Percentiles rank a stretch among this genome's conserved stretches.
Evolutionary conservation across 2,113 vertebrate species (phyloP).

Genomic region (Barbus barbus): DNA sequence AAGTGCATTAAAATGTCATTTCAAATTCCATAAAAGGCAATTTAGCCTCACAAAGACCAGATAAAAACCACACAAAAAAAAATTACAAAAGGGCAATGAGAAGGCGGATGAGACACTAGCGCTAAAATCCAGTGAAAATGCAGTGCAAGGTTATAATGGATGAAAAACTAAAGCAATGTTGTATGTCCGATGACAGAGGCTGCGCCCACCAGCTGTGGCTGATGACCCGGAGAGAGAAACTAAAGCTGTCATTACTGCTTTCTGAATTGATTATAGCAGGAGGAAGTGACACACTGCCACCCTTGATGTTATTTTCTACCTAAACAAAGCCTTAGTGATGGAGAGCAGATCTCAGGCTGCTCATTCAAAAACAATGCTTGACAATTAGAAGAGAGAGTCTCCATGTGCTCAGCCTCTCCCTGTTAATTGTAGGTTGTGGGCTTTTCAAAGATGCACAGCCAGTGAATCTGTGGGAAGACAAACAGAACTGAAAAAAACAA

Average conservation of each 20-base stretch:
- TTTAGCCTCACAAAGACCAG: slow-evolving; percentile 5
- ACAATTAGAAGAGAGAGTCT: slow-evolving; percentile 25
- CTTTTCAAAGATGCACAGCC: slow-evolving; percentile 28
- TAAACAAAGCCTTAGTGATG: slow-evolving; percentile 46
- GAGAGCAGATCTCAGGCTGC: slow-evolving; percentile 28
- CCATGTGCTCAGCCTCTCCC: slow-evolving; percentile 23
- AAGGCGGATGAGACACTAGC: slow-evolving; percentile 6
- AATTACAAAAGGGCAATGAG: slow-evolving; percentile 17
- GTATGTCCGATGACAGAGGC: slow-evolving; percentile 35
- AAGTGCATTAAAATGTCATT: slow-evolving; percentile 40
- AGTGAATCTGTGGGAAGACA: slow-evolving; percentile 46
- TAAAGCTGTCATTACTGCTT: slow-evolving; percentile 47
- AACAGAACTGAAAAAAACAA: slow-evolving; percentile 39
- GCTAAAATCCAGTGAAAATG: slow-evolving; percentile 17
- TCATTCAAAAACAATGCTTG: slow-evolving; percentile 31
- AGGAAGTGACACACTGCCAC: slow-evolving; percentile 40
- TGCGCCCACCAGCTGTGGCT: slow-evolving; percentile 32
- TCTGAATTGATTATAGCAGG: slow-evolving; percentile 46
- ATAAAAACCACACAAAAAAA: slow-evolving; percentile 17
- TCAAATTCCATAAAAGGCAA: slow-evolving; percentile 29
- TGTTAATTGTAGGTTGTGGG: slow-evolving; percentile 47
- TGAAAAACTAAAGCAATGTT: slow-evolving; percentile 23
- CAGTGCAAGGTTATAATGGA: slow-evolving; percentile 37
- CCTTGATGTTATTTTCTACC: slow-evolving; percentile 36
- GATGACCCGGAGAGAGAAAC: slow-evolving; percentile 29